These are phyloP conservation scores for Ooceraea biroi DNA, from an alignment of 1,140 invertebrate species.

Conservation along the genomic window DNA sequence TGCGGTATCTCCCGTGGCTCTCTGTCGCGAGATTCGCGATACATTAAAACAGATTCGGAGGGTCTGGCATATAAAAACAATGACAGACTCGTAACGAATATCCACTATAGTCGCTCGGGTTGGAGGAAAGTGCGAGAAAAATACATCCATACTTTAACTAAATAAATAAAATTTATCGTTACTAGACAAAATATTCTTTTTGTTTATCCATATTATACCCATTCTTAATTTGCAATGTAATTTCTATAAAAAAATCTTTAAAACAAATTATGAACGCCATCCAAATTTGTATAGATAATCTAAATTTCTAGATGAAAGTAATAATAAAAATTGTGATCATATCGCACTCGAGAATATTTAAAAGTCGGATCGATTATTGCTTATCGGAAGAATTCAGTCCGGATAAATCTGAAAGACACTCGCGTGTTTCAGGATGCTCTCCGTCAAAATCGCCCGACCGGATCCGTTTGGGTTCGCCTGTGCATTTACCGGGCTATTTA, in stretches of 20 bases:
- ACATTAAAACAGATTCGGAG: not conserved
- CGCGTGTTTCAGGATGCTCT: constrained; percentile 13
- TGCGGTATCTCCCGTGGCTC: not conserved
- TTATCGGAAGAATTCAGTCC: not conserved
- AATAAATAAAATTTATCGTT: not conserved
- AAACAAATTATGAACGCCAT: too few relatives aligned
- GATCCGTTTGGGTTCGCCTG: not conserved
- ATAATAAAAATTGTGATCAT: not conserved
- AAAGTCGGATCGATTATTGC: not conserved
- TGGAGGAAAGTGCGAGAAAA: not conserved
- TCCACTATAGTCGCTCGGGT: not conserved
- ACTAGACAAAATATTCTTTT: too few relatives aligned
- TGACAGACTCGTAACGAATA: not conserved
- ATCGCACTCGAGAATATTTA: not conserved
- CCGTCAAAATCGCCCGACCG: not conserved
- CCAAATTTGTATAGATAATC: too few relatives aligned
- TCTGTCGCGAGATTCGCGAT: not conserved
- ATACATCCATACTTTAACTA: not conserved
- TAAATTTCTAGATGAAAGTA: not conserved
- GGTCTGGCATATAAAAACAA: not conserved
- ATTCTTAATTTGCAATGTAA: not conserved
- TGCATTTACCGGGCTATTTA: constrained; percentile 29
- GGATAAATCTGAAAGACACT: not conserved
- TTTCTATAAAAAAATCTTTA: too few relatives aligned
- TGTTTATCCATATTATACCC: too few relatives aligned